Evolutionary conservation across 2,888 invertebrate genomes (phyloP), one percentile per base, ranked within the genome.

Genomic region (Thumatha senex): DNA sequence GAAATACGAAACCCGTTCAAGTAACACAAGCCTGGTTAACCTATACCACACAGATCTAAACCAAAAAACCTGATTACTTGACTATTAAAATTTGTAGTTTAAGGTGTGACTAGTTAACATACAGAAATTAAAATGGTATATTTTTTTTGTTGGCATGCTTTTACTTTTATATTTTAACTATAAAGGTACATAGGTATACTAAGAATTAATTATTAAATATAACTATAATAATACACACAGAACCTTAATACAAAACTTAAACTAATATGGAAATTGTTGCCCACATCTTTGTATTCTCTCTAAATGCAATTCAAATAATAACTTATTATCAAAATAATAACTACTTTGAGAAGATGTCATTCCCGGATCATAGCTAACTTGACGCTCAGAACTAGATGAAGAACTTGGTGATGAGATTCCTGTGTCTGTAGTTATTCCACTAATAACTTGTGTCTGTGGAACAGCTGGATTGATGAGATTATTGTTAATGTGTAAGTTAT

Each of bases 241-340:
- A 72, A 76, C 75, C 73, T 74, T 74, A 78, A 56, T 48, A 62
- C 67, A 63, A 48, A 56, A 54, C 52, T 74, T 70, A 62, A 66
- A 64, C 75, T 80, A 89, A 82, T 86, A 91, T 46, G 87, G 92
- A 67, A 83, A 89, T 60, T 86, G 86, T 62, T 92, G 91, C 35
- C 90, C 92, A 77, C 85, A 86, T 87, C 97, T 93, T 82, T 95
- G 95, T 76, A 95, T 85, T 77, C 97, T 93, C 74, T 96, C 96
- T 78, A 96, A 89, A 84, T 97, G 97, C 78, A 97, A 92, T 83
- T 97, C 95, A 89, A 96, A 97, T 72, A 98, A 88, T 75, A 98
- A 86, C 89, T 96, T 97, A 83, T 98, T 98, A 69, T 96, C 95
- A 80, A 95, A 97, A 80, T 97, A 98, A 82, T 95, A 96, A 29